Conservation (phyloP, 2,113 vertebrate genomes). For the Cariama cristata region DNA sequence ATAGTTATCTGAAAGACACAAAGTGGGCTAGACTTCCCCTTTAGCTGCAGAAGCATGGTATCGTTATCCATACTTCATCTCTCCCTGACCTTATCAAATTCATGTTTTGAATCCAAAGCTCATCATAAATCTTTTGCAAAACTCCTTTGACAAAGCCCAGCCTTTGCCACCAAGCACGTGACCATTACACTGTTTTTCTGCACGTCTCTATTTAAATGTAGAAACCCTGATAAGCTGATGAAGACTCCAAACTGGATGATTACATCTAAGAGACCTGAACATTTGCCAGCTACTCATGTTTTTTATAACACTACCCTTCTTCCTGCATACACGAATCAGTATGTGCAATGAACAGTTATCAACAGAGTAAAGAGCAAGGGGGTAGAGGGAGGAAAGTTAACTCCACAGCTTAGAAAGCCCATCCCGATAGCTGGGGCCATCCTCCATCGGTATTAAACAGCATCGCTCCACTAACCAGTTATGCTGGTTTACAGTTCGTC, state of each 20-base stretch:
- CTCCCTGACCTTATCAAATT: neutral
- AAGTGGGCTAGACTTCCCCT: neutral
- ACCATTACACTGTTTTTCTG: neutral
- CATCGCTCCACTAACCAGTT: neutral
- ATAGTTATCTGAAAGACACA: neutral
- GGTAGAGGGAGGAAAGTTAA: neutral
- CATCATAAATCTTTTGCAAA: neutral
- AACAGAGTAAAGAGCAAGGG: neutral
- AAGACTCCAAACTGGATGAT: neutral
- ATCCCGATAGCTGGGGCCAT: neutral
- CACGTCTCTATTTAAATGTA: neutral
- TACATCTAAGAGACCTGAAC: neutral
- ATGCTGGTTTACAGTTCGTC: neutral
- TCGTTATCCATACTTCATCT: neutral
- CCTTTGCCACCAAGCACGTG: neutral
- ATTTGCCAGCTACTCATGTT: neutral
- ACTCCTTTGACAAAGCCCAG: neutral
- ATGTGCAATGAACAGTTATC: neutral
- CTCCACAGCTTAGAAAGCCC: neutral
- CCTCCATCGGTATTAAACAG: accelerated
- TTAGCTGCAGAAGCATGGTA: neutral
- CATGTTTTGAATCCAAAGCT: neutral
- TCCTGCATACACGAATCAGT: neutral
- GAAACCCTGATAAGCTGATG: neutral
- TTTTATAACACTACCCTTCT: neutral